phyloP scores from a whole-genome alignment of 2,113 vertebrate species.

The Ptilorrhoa leucosticta region DNA sequence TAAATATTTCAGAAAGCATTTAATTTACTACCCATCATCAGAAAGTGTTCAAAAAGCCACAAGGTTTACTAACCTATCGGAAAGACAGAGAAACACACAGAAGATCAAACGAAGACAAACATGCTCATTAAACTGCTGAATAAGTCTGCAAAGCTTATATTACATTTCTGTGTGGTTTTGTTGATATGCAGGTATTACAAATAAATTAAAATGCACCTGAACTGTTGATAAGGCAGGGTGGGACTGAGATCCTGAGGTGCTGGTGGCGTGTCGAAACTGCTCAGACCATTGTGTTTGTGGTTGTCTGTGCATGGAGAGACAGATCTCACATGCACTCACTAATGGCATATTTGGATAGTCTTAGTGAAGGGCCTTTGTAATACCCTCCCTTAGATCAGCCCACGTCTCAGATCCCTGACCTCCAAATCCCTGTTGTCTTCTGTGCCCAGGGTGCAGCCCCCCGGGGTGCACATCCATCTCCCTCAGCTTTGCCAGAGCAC shows the following conservation, averaged over 20 bases:
- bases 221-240: constrained; percentile 1
- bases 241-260: constrained; percentile 3
- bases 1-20: constrained; percentile 55
- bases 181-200: constrained; percentile 17
- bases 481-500: background rate
- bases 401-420: background rate
- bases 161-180: constrained; percentile 40
- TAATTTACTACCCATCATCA: constrained; percentile 56
- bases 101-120: constrained; percentile 58
- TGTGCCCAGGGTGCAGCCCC: background rate
- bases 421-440: background rate
- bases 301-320: background rate
- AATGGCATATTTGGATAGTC: background rate
- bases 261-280: background rate
- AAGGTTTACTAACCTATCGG: constrained; percentile 59
- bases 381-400: background rate
- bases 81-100: constrained; percentile 17
- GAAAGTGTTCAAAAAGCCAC: constrained; percentile 57
- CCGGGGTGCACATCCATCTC: background rate
- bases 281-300: background rate
- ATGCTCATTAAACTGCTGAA: constrained; percentile 37
- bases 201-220: constrained; percentile 36
- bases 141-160: constrained; percentile 1
- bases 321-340: background rate
- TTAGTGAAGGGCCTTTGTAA: background rate